Base-by-base conservation (phyloP, 1,140 invertebrate species). In the Frieseomelitta varia region DNA sequence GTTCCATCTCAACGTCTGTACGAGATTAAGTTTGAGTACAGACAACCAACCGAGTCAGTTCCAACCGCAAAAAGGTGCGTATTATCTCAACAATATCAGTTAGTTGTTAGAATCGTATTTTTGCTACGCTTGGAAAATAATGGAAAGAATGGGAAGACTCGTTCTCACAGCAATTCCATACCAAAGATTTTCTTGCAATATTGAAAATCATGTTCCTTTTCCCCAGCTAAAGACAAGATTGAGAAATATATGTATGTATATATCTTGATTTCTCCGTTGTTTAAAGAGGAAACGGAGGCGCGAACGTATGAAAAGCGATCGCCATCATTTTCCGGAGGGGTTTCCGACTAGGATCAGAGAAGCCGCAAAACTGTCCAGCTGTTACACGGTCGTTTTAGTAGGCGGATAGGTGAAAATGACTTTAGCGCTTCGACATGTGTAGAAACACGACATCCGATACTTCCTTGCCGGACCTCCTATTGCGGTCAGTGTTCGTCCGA, bases 361-460 rank as follows among this genome's bases (percentile, higher is more conserved):
- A 27, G 34, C 81, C 88, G 82, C 86, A 69, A 83, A 72, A 79
- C 11, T 61, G 51, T 55, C 65, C 87, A 90, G 85, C 88, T 90
- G 87, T 84, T 61, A 63, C 85, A 82, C 53, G 79, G 75, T 80
- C 65, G 24, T 67, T 79, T 79, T 71, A 58, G 55, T 30, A 65
- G 72, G 65, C 78, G 81, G 81, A 86, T 78, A 81, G 82, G 79
- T 89, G 88, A 90, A 85, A 83, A 90, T 63, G 79, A 80, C 79
- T 88, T 90, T 90, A 93, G 87, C 92, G 88, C 79, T 86, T 79
- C 79, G 84, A 92, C 93, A 94, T 90, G 90, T 93, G 93, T 93
- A 91, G 90, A 91, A 93, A 94, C 92, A 92, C 68, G 93, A 91
- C 91, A 94, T 87, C 75, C 77, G 92, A 94, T 81, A 91, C 90